Base-by-base conservation (phyloP, 2,888 invertebrate species). In the Hydriomena furcata region DNA sequence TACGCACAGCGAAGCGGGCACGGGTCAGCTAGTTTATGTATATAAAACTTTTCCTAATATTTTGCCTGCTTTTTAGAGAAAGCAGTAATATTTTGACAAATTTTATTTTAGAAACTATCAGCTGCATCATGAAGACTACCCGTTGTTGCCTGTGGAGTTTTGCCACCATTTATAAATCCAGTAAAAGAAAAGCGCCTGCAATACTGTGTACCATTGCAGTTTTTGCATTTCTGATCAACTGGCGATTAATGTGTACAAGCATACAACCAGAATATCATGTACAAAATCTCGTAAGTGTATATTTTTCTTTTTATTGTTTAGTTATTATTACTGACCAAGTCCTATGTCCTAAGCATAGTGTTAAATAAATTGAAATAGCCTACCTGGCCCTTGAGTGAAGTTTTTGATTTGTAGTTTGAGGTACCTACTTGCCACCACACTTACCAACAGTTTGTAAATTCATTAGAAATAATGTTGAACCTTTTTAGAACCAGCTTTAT, bases 171-270 rank as follows among this genome's bases (percentile, higher is more conserved):
- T 61, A 58, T 8, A 71, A 61, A 55, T 55, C 38, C n/a, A 17
- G 62, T 2, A 73, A 61, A 49, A 62, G 68, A 11, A 60, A 63
- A 41, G 43, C 51, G 10, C 7, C 61, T 11, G 21, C 62, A n/a
- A 7, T 70, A 6, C 6, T 68, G 12, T 44, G 58, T 35, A 11
- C 43, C 0, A 1, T 58, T 12, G 50, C 53, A 42, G 28, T 59
- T 7, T 27, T 65, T 10, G 20, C 58, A 25, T 13, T 66, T 17
- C 12, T 67, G 37, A 52, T 68, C 52, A 89, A 91, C 71, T 92
- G 92, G 92, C 92, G 91, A 51, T 74, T 93, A 36, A 76, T 92
- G 65, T 93, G 93, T 70, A 86, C 91, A 20, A 92, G 92, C 71
- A 75, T 91, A 37, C 91, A 92, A 65, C 89, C 92, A n/a, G 91